Percentiles rank a stretch among this genome's conserved stretches.
phyloP scores from a whole-genome alignment of 2,888 invertebrate genomes.

The Hesperia comma region DNA sequence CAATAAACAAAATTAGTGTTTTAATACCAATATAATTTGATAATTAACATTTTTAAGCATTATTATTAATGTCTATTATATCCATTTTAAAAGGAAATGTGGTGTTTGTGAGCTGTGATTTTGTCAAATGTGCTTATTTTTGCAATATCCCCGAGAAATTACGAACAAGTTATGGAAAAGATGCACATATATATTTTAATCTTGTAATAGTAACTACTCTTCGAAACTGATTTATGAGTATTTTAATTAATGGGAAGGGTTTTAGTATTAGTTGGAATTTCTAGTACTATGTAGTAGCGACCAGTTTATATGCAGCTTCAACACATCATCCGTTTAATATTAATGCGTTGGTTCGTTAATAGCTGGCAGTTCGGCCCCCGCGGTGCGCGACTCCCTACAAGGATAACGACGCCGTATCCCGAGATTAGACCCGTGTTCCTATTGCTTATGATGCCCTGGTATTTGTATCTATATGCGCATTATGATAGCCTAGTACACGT shows the following conservation, averaged over 20 bases:
- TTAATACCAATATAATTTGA: too few species aligned
- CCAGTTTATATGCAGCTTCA: conserved; percentile 41
- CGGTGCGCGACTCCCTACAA: conserved; percentile 58
- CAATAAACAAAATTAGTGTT: too few species aligned
- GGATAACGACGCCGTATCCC: conserved; percentile 59
- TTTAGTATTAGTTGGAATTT: background rate
- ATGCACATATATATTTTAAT: too few species aligned
- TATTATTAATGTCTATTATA: too few species aligned
- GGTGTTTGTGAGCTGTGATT: too few species aligned
- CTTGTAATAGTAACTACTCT: background rate
- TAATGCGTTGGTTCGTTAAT: conserved; percentile 59
- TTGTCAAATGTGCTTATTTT: too few species aligned
- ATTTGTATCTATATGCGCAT: conserved; percentile 31
- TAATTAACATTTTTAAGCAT: too few species aligned
- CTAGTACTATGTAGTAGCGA: conserved; percentile 21
- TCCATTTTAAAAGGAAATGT: too few species aligned
- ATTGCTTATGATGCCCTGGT: conserved; percentile 40
- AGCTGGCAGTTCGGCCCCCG: conserved; percentile 53
- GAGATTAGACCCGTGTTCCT: conserved; percentile 60
- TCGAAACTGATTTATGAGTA: conserved; percentile 20
- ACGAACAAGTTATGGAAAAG: too few species aligned
- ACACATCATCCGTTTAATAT: conserved; percentile 58
- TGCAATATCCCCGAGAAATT: too few species aligned
- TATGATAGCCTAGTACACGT: conserved; percentile 22
- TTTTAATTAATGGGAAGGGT: conserved; percentile 17